Evolutionary conservation across 2,797 vertebrate species (phyloP), one percentile per base, ranked within the genome.

Genomic region (Gallinago solitaria): DNA sequence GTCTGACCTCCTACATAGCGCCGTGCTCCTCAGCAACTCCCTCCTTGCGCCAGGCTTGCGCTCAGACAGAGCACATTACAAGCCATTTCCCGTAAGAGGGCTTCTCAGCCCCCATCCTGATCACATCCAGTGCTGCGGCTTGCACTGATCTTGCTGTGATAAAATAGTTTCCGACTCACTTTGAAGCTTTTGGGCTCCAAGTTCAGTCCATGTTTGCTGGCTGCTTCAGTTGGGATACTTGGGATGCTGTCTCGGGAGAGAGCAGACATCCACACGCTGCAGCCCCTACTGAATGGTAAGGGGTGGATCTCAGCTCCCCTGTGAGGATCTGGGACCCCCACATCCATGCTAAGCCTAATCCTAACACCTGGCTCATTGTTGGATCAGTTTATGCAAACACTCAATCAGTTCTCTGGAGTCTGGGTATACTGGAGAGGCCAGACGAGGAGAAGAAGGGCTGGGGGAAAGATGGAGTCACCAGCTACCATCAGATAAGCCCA

Each of bases 91-190:
- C 64, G 57, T 92, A 92, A 95, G 64, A 89, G 59, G 73, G 74
- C 79, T 97, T 23, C 91, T 80, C 93, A 83, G 86, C 54, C 65
- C 50, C 71, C 27, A 11, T 27, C 84, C 91, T 13, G 1, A 63
- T n/a, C 25, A 6, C 78, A 89, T 90, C 94, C 95, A 97, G 94
- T 90, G 16, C 83, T 64, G 69, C 7, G 7, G 92, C 93, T 96
- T 85, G 51, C 65, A 9, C 88, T 97, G 97, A 97, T 97, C 89
- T 94, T 6, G 32, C 79, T 0, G 0, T 83, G 97, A 97, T 97
- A 97, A 97, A 96, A 97, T 97, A 96, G 89, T 97, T 97, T 94
- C 93, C 77, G 2, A 93, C 64, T 95, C 79, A 48, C 95, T 97
- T 97, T 97, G 95, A 96, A 96, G 95, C 75, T 79, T 83, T 83